These are phyloP conservation scores for Spatulosminthurus flaviceps DNA, from an alignment of 2,888 invertebrate species.

Conservation along the genomic window DNA sequence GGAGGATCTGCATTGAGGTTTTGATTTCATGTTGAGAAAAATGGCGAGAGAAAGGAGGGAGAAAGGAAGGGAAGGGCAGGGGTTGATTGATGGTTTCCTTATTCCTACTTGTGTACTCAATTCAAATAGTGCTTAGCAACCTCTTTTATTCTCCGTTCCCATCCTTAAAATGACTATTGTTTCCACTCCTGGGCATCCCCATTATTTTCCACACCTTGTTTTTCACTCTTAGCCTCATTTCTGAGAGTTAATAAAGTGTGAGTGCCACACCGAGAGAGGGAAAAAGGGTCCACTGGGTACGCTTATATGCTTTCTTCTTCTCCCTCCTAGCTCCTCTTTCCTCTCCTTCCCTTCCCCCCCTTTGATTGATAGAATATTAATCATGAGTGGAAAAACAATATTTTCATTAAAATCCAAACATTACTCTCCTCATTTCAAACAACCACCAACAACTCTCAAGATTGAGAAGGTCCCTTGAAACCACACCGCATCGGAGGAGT, in stretches of 20 bases:
- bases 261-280: too few relatives aligned
- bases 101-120: constrained; percentile 19
- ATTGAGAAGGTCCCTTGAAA: too few relatives aligned
- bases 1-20: background rate
- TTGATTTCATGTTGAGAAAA: constrained; percentile 25
- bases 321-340: background rate
- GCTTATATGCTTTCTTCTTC: background rate
- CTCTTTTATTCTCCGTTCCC: constrained; percentile 25
- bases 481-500: too few relatives aligned
- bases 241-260: background rate
- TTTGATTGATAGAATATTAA: constrained; percentile 41
- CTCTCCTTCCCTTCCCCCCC: background rate
- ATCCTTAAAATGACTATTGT: constrained; percentile 32
- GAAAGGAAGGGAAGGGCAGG: background rate
- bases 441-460: background rate
- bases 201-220: constrained; percentile 41
- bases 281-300: too few relatives aligned
- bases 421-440: background rate
- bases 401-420: background rate
- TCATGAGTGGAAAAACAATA: background rate
- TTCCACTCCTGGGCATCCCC: constrained; percentile 36
- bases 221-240: background rate
- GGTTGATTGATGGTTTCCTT: constrained; percentile 47
- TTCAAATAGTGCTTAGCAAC: constrained; percentile 36
- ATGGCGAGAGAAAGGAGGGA: constrained; percentile 12